phyloP scores from a whole-genome alignment of 2,888 invertebrate genomes.

The Brachylomia viminalis region DNA sequence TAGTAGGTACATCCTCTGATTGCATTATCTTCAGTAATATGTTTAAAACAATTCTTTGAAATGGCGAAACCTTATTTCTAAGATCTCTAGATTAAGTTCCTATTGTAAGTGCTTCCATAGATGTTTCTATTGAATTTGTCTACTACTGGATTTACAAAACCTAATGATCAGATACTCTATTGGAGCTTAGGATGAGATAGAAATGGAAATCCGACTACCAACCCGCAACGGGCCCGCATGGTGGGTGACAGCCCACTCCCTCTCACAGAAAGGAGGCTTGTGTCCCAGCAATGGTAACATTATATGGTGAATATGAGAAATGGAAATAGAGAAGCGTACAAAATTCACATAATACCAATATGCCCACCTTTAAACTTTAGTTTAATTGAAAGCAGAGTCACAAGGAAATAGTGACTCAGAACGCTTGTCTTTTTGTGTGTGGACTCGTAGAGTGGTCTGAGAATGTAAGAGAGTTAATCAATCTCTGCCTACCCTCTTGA shows the following conservation, averaged over 20 bases:
- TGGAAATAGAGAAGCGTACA: background rate
- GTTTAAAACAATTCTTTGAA: constrained; percentile 19
- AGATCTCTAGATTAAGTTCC: background rate
- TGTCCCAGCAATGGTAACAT: background rate
- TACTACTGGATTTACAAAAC: background rate
- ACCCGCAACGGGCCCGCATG: no score
- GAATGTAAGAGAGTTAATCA: constrained; percentile 14
- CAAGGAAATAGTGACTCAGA: background rate
- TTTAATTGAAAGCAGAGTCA: background rate
- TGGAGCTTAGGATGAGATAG: background rate
- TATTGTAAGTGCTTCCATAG: background rate
- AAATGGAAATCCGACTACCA: no score
- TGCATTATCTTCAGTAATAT: background rate
- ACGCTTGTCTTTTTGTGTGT: background rate
- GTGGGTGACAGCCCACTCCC: background rate
- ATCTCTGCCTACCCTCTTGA: constrained; percentile 34
- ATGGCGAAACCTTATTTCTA: background rate
- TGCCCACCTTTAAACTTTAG: background rate
- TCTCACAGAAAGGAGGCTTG: background rate
- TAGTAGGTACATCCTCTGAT: no score
- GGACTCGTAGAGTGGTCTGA: constrained; percentile 4
- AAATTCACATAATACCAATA: background rate
- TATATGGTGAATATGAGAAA: background rate
- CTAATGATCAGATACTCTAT: background rate
- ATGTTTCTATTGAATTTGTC: background rate